Conservation (phyloP, 2,113 vertebrate species). For the Nannospalax galili region DNA sequence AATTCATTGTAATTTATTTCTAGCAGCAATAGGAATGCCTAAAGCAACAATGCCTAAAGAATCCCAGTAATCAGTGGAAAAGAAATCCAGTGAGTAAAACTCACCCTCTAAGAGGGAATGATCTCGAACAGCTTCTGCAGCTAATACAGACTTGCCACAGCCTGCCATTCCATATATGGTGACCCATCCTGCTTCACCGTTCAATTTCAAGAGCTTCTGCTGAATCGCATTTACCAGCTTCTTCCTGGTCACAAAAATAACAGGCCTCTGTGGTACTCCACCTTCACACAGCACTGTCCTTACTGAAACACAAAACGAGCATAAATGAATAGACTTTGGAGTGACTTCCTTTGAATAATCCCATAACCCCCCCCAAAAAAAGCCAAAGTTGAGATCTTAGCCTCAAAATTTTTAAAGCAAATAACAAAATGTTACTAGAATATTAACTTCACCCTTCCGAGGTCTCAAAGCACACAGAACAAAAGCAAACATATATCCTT, state of each 20-base stretch:
- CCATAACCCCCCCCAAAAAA: neutral
- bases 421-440: neutral
- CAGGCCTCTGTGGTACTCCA: conserved; percentile 95
- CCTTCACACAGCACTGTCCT: conserved; percentile 93
- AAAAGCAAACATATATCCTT: neutral
- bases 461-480: neutral
- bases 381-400: neutral
- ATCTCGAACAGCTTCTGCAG: conserved; percentile 94
- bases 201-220: conserved; percentile 88
- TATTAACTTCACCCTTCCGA: conserved; percentile 29
- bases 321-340: conserved; percentile 35
- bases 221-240: conserved; percentile 89
- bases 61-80: neutral
- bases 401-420: conserved; percentile 22
- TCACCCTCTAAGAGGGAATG: conserved; percentile 91
- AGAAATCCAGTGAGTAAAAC: neutral
- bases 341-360: neutral
- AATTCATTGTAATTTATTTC: conserved; percentile 29
- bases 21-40: neutral
- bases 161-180: conserved; percentile 97
- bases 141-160: conserved; percentile 97
- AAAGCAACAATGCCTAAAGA: neutral
- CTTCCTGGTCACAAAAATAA: conserved; percentile 94
- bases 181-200: conserved; percentile 92
- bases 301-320: conserved; percentile 86